A percentile compares a stretch with the other conserved stretches of the same genome.
phyloP scores from a whole-genome alignment of 2,113 vertebrate genomes.

The Oncorhynchus tshawytscha region DNA sequence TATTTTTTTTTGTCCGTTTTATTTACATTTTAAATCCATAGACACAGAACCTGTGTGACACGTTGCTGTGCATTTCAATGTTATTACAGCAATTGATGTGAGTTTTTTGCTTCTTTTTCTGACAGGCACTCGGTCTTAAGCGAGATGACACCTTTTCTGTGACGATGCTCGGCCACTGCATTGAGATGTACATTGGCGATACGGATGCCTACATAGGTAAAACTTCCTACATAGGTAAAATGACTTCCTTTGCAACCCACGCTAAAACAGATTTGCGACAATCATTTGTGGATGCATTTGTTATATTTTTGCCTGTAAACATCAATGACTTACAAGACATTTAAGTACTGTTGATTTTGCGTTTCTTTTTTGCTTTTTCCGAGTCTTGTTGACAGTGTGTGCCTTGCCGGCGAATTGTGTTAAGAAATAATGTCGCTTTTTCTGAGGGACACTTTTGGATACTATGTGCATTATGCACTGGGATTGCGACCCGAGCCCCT shows the following conservation, averaged over 20 bases:
- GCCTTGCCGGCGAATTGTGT: too few relatives aligned
- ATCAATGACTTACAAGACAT: too few relatives aligned
- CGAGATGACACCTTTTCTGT: slow-evolving; percentile 98
- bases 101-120: slow-evolving; percentile 3
- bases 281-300: too few relatives aligned
- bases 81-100: background rate
- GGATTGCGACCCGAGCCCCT: too few relatives aligned
- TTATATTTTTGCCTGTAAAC: too few relatives aligned
- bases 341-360: too few relatives aligned
- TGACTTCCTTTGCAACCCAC: background rate
- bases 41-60: background rate
- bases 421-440: too few relatives aligned
- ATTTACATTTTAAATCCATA: background rate
- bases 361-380: too few relatives aligned
- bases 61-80: background rate
- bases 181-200: slow-evolving; percentile 99
- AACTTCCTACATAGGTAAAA: slow-evolving; percentile 20
- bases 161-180: slow-evolving; percentile 98
- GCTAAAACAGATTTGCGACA: background rate
- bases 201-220: slow-evolving; percentile 96
- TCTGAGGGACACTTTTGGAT: too few relatives aligned
- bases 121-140: slow-evolving; percentile 94
- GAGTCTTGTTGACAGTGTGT: too few relatives aligned
- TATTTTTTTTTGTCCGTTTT: background rate
- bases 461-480: too few relatives aligned